Evolutionary conservation across 2,797 vertebrate species (phyloP).

Genomic region (Natrix natrix): DNA sequence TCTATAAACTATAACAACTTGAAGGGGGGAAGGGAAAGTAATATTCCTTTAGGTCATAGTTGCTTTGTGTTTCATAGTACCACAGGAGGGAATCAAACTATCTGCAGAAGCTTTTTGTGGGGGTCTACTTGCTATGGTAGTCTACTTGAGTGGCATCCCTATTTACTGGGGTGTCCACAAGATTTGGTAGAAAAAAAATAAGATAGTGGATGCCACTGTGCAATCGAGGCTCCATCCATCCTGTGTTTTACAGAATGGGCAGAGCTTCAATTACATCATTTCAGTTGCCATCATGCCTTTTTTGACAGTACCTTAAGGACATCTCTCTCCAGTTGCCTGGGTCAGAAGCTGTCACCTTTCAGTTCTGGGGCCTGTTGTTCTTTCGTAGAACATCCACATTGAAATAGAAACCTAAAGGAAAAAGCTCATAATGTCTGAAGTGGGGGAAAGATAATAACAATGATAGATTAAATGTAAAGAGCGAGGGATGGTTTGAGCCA

Average conservation of each 20-base stretch:
- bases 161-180: background rate
- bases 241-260: background rate
- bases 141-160: background rate
- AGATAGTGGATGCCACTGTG: background rate
- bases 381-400: background rate
- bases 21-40: background rate
- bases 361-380: background rate
- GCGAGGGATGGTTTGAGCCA: conserved; percentile 46
- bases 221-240: background rate
- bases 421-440: background rate
- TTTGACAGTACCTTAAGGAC: background rate
- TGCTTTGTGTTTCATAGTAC: background rate
- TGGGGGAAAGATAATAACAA: background rate
- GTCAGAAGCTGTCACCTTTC: background rate
- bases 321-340: no score
- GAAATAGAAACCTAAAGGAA: conserved; percentile 9
- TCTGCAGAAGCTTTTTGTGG: background rate
- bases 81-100: background rate
- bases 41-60: background rate
- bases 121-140: background rate
- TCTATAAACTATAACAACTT: background rate
- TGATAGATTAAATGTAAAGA: conserved; percentile 42
- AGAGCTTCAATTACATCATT: background rate
- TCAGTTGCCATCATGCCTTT: background rate
- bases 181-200: background rate